Evolutionary conservation across 2,113 vertebrate genomes (phyloP).

Genomic region (Mugil cephalus): DNA sequence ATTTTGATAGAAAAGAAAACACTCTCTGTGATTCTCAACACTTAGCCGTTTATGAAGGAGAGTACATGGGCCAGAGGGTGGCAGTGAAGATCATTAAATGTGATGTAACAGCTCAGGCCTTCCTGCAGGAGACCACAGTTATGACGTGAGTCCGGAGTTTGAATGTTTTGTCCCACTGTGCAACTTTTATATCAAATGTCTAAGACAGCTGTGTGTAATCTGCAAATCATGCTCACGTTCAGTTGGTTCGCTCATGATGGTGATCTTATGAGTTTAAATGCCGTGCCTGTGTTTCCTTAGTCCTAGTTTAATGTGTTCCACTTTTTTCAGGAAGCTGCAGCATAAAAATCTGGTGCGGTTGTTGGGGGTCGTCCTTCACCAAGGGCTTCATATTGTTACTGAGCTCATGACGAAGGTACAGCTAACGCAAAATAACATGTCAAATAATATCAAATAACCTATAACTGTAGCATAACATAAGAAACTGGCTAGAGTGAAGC

Average conservation of each 20-base stretch:
- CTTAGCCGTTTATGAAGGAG: constrained; percentile 88
- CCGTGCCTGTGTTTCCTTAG: neutral
- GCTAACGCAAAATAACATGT: neutral
- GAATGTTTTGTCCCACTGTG: too few species aligned
- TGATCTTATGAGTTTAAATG: neutral
- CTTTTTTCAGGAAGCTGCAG: constrained; percentile 86
- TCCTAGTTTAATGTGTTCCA: neutral
- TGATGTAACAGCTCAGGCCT: constrained; percentile 92
- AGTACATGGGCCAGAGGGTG: constrained; percentile 92
- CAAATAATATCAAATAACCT: neutral
- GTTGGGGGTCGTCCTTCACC: constrained; percentile 91
- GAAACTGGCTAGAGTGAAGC: neutral
- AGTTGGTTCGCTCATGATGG: too few species aligned
- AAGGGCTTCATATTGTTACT: constrained; percentile 93
- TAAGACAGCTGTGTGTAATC: neutral
- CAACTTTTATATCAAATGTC: neutral
- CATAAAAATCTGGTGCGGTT: constrained; percentile 92
- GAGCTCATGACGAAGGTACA: constrained; percentile 94
- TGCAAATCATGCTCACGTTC: too few species aligned
- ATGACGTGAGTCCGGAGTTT: constrained; percentile 90
- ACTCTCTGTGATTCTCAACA: neutral
- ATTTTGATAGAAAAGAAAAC: neutral
- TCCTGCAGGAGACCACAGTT: constrained; percentile 90
- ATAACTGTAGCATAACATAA: neutral
- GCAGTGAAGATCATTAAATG: constrained; percentile 95